These are phyloP conservation scores for Rutpela maculata DNA, from an alignment of 2,888 invertebrate genomes.

Conservation along the genomic window DNA sequence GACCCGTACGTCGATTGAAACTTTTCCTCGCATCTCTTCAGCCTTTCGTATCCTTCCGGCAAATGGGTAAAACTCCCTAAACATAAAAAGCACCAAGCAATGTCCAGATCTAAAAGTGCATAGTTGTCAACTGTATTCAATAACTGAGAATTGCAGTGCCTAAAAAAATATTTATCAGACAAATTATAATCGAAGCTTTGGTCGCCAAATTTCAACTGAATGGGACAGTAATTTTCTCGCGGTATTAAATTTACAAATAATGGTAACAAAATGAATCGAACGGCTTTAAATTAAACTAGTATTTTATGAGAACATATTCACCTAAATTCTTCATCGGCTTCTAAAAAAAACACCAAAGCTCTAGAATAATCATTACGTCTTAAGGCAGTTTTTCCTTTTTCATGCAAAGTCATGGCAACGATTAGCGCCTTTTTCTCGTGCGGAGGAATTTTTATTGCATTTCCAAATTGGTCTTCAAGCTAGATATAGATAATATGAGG, in stretches of 20 bases:
- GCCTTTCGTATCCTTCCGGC: constrained; percentile 83
- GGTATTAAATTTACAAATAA: neutral
- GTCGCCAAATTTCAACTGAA: neutral
- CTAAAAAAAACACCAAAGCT: constrained; percentile 84
- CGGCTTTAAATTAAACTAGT: neutral
- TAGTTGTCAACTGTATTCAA: constrained; percentile 87
- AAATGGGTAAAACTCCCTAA: constrained; percentile 83
- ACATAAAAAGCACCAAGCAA: constrained; percentile 92
- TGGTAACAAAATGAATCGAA: neutral
- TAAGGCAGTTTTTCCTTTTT: constrained; percentile 84
- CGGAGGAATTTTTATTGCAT: constrained; percentile 82
- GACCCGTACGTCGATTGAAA: constrained; percentile 81
- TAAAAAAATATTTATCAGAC: constrained; percentile 64
- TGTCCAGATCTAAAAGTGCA: constrained; percentile 88
- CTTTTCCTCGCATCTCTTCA: constrained; percentile 81
- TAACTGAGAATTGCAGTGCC: constrained; percentile 80
- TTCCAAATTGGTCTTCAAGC: constrained; percentile 88
- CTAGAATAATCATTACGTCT: constrained; percentile 80
- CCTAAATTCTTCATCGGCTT: constrained; percentile 85
- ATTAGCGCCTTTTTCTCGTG: constrained; percentile 83
- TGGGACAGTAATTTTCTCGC: neutral
- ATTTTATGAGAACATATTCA: constrained; percentile 61
- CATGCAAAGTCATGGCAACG: constrained; percentile 87
- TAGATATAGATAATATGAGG: constrained; percentile 64
- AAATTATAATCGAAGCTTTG: neutral